phyloP scores from a whole-genome alignment of 2,113 vertebrate species.

The Lipotes vexillifer region DNA sequence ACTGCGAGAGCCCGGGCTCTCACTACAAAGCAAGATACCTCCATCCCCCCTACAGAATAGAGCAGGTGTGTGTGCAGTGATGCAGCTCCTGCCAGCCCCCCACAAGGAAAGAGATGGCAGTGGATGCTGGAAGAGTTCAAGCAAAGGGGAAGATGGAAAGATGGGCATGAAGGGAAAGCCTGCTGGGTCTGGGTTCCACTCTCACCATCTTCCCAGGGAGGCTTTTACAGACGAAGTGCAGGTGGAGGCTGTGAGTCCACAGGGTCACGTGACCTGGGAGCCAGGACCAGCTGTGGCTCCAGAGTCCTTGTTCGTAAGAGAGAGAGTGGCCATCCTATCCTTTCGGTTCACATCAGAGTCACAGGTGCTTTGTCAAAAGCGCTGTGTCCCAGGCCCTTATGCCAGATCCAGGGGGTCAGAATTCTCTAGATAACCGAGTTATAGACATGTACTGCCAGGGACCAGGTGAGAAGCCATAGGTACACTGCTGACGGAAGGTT shows the following conservation, averaged over 20 bases:
- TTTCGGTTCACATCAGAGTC: accelerated
- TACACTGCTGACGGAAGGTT: accelerated
- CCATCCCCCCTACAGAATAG: slow-evolving; percentile 32
- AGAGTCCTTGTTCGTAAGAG: neutral
- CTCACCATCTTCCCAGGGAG: neutral
- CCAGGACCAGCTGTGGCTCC: neutral
- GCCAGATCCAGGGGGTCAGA: accelerated
- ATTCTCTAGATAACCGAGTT: neutral
- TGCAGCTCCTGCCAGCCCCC: slow-evolving; percentile 15
- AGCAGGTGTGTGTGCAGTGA: slow-evolving; percentile 36
- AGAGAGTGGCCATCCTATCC: accelerated
- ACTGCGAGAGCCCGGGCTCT: slow-evolving; percentile 60
- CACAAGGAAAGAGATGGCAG: neutral
- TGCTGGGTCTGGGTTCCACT: too few relatives aligned
- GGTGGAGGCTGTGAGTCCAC: neutral
- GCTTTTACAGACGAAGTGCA: accelerated
- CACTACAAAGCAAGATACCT: slow-evolving; percentile 58
- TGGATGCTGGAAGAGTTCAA: too few relatives aligned
- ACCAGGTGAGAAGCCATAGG: accelerated
- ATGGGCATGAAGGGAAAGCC: accelerated
- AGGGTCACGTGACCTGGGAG: neutral
- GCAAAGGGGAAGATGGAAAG: neutral
- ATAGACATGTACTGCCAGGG: accelerated
- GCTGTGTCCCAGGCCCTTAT: neutral
- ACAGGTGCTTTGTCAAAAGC: accelerated